phyloP scores from a whole-genome alignment of 2,113 vertebrate species.

The Falcunculus frontatus region DNA sequence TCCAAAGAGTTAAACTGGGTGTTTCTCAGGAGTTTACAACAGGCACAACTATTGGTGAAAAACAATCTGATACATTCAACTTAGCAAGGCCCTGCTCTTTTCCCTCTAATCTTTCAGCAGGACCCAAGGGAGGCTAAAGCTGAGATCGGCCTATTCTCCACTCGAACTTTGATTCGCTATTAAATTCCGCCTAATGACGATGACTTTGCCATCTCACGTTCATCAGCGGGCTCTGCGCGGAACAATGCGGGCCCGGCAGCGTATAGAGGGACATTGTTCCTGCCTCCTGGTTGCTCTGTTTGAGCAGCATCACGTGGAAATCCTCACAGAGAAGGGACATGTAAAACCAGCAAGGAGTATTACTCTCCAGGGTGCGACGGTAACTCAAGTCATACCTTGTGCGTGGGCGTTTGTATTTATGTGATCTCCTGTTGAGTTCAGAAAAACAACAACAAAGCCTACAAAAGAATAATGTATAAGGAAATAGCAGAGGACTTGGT shows the following conservation, averaged over 20 bases:
- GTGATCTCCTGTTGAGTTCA: slow-evolving; percentile 12
- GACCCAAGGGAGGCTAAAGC: slow-evolving; percentile 96
- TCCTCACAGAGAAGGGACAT: slow-evolving; percentile 63
- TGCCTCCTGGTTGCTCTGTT: slow-evolving; percentile 59
- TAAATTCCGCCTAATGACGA: slow-evolving; percentile 97
- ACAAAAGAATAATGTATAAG: neutral
- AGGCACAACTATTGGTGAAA: slow-evolving; percentile 83
- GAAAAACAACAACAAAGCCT: slow-evolving; percentile 45
- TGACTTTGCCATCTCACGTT: slow-evolving; percentile 88
- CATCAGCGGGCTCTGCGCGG: slow-evolving; percentile 73
- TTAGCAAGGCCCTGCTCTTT: slow-evolving; percentile 87
- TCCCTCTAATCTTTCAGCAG: slow-evolving; percentile 98
- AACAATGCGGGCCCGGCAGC: slow-evolving; percentile 77
- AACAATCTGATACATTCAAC: slow-evolving; percentile 98
- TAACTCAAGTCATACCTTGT: slow-evolving; percentile 50
- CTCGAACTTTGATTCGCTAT: slow-evolving; percentile 99
- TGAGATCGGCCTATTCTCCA: slow-evolving; percentile 94
- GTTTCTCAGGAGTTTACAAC: slow-evolving; percentile 72
- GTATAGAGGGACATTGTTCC: slow-evolving; percentile 89
- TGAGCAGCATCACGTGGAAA: slow-evolving; percentile 68
- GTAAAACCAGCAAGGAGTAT: slow-evolving; percentile 62
- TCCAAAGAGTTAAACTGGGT: slow-evolving; percentile 76
- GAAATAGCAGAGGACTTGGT: neutral
- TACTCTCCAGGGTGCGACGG: slow-evolving; percentile 60
- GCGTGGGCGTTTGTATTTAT: slow-evolving; percentile 28